These are phyloP conservation scores for Zaprionus lineosus DNA, from an alignment of 2,888 invertebrate genomes.

Conservation along the genomic window DNA sequence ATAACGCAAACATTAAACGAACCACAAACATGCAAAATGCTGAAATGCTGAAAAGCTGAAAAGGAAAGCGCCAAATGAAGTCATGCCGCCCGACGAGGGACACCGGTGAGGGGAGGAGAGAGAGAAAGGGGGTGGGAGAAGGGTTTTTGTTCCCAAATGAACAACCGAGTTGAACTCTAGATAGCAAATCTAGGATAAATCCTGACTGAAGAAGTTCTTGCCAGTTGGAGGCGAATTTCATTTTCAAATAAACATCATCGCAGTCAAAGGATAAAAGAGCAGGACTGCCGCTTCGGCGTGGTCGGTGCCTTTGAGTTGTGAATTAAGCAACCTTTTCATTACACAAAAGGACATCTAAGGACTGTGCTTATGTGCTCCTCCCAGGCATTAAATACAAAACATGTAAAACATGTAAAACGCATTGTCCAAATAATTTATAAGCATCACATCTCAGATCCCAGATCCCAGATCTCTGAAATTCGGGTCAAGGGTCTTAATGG, in stretches of 20 bases:
- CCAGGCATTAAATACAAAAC: no score
- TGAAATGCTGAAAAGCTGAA: conserved; percentile 22
- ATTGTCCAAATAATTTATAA: conserved; percentile 20
- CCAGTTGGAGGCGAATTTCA: conserved; percentile 13
- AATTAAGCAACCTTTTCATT: conserved; percentile 29
- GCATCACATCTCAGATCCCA: no score
- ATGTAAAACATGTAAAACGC: conserved; percentile 35
- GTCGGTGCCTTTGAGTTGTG: neutral
- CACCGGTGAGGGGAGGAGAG: no score
- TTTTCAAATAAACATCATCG: conserved; percentile 15
- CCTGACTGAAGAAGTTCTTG: no score
- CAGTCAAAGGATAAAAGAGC: conserved; percentile 2
- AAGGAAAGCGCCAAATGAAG: conserved; percentile 25
- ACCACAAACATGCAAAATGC: conserved; percentile 35
- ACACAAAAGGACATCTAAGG: no score
- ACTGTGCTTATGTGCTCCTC: no score
- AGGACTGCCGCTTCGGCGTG: neutral
- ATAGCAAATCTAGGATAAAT: no score
- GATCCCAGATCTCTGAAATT: conserved; percentile 19
- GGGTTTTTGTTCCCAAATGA: conserved; percentile 4
- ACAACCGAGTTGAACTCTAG: neutral
- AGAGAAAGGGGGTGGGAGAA: no score
- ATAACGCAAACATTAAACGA: conserved; percentile 28
- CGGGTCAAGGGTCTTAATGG: conserved; percentile 31
- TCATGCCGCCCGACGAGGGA: conserved; percentile 22